Conservation (phyloP, 2,797 vertebrate species). For the Girardinus metallicus region DNA sequence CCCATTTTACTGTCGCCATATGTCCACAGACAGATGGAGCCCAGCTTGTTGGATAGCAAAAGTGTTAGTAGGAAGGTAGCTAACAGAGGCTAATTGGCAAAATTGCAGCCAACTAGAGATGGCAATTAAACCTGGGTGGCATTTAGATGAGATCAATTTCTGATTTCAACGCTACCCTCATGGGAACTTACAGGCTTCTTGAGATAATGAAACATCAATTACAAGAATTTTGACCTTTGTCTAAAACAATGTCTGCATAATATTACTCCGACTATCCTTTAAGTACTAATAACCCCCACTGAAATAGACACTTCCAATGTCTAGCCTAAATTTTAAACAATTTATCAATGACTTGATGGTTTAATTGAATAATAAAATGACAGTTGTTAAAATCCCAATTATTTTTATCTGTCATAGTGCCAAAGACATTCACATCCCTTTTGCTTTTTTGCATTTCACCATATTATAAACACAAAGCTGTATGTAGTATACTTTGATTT, state of each 20-base stretch:
- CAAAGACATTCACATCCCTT: background rate
- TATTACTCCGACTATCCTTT: background rate
- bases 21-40: slow-evolving; percentile 41
- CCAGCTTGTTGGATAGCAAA: slow-evolving; percentile 19
- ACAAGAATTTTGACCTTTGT: slow-evolving; percentile 1
- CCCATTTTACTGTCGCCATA: slow-evolving; percentile 56
- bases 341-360: background rate
- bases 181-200: background rate
- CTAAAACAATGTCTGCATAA: background rate
- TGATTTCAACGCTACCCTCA: background rate
- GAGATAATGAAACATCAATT: background rate
- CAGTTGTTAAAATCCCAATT: background rate
- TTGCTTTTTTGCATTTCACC: background rate
- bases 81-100: slow-evolving; percentile 36
- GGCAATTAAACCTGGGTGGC: slow-evolving; percentile 11
- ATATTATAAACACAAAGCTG: background rate
- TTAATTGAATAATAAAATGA: background rate
- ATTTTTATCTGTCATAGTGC: background rate
- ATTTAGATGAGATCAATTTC: slow-evolving; percentile 19
- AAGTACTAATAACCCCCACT: background rate
- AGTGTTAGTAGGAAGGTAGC: slow-evolving; percentile 13
- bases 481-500: background rate
- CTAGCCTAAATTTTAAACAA: background rate
- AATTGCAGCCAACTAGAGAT: slow-evolving; percentile 25
- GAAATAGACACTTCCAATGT: background rate